phyloP scores from a whole-genome alignment of 1,140 invertebrate genomes.

The Hermetia illucens region DNA sequence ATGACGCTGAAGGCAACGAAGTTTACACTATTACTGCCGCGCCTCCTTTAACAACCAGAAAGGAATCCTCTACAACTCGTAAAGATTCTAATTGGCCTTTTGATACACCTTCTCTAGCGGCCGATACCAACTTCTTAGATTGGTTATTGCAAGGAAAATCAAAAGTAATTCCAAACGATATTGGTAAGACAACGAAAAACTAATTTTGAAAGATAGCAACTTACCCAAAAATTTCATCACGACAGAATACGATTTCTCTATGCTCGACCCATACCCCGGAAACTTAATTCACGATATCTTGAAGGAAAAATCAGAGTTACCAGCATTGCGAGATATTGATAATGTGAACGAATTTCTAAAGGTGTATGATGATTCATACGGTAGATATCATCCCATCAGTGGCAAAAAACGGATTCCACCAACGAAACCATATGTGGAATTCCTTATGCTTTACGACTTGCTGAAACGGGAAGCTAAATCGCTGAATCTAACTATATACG shows the following conservation, averaged over 20 bases:
- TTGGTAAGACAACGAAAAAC: background rate
- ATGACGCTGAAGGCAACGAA: too few relatives aligned
- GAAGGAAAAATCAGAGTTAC: slow-evolving; percentile 17
- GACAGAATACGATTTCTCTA: slow-evolving; percentile 13
- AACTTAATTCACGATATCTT: slow-evolving; percentile 24
- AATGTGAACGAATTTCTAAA: slow-evolving; percentile 27
- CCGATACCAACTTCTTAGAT: background rate
- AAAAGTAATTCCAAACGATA: background rate
- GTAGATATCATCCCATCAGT: slow-evolving; percentile 20
- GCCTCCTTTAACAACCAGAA: too few relatives aligned
- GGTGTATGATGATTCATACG: slow-evolving; percentile 28
- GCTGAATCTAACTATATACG: slow-evolving; percentile 25
- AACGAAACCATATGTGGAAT: slow-evolving; percentile 28
- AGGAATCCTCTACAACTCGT: too few relatives aligned
- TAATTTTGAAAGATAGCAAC: too few relatives aligned
- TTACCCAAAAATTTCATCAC: background rate
- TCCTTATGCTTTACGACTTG: slow-evolving; percentile 27
- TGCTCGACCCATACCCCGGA: slow-evolving; percentile 18
- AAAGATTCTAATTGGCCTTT: too few relatives aligned
- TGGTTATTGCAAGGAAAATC: slow-evolving; percentile 5
- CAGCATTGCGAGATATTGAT: slow-evolving; percentile 25
- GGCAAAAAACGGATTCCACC: slow-evolving; percentile 28
- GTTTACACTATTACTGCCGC: too few relatives aligned
- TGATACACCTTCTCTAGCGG: too few relatives aligned
- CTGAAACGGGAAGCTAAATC: slow-evolving; percentile 28